A percentile compares a stretch with the other conserved stretches of the same genome.
These are phyloP conservation scores for Coleophora deauratella DNA, from an alignment of 2,888 invertebrate species.

Conservation along the genomic window DNA sequence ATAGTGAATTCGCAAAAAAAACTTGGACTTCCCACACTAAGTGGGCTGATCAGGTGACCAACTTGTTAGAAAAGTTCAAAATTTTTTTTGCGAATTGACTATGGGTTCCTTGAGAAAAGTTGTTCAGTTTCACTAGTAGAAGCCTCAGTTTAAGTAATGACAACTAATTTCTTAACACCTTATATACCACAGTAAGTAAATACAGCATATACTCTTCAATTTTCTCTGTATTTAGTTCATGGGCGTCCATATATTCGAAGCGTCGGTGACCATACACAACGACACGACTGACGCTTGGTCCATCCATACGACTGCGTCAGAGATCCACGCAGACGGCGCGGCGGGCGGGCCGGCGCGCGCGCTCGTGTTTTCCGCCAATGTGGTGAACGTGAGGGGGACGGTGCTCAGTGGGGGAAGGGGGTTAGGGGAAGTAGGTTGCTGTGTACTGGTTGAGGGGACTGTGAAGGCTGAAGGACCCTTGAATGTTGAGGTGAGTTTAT, in stretches of 20 bases:
- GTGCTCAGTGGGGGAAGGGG: constrained; percentile 72
- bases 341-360: constrained; percentile 79
- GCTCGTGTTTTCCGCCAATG: constrained; percentile 81
- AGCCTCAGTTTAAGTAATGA: too few relatives aligned
- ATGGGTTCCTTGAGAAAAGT: too few relatives aligned
- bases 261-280: constrained; percentile 53
- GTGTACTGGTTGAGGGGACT: constrained; percentile 83
- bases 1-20: too few relatives aligned
- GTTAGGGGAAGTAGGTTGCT: constrained; percentile 79
- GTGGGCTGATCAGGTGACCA: too few relatives aligned
- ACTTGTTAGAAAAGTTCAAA: too few relatives aligned
- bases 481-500: constrained; percentile 80
- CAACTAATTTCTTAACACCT: too few relatives aligned
- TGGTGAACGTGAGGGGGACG: constrained; percentile 78
- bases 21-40: too few relatives aligned
- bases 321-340: constrained; percentile 81
- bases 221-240: constrained; percentile 77
- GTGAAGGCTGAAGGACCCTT: constrained; percentile 87
- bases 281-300: constrained; percentile 73
- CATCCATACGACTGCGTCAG: constrained; percentile 81
- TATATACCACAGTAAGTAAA: too few relatives aligned
- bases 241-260: constrained; percentile 88
- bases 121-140: too few relatives aligned
- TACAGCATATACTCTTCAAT: too few relatives aligned
- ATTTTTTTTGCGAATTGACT: too few relatives aligned